phyloP scores from a whole-genome alignment of 2,888 invertebrate genomes.

The Thereva nobilitata region DNA sequence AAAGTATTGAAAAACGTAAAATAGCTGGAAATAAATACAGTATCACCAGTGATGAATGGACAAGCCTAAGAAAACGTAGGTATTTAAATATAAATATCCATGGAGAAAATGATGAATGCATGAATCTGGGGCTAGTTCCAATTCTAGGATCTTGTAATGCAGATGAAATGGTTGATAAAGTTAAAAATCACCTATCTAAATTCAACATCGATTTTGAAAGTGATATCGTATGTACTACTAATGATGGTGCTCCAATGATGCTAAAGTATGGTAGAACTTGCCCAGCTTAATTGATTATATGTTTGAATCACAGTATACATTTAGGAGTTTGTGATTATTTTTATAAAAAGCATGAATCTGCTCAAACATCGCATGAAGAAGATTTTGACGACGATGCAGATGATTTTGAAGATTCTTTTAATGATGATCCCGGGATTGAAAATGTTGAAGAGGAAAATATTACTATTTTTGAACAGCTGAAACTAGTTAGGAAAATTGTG shows the following conservation, averaged over 20 bases:
- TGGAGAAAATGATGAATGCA: constrained; percentile 16
- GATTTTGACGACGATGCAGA: constrained; percentile 12
- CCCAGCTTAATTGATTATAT: constrained; percentile 12
- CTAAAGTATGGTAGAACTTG: constrained; percentile 11
- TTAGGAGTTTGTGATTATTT: constrained; percentile 21
- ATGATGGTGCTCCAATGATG: constrained; percentile 19
- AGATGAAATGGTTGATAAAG: constrained; percentile 17
- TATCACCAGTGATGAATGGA: constrained; percentile 5
- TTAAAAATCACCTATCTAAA: constrained; percentile 22
- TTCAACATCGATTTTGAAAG: constrained; percentile 14
- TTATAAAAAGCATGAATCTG: constrained; percentile 20
- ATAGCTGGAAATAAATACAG: constrained; percentile 8
- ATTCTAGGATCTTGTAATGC: constrained; percentile 18
- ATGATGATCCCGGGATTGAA: constrained; percentile 8
- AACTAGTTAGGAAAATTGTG: constrained; percentile 14
- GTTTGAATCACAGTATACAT: constrained; percentile 13
- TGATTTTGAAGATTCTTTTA: constrained; percentile 15
- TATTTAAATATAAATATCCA: constrained; percentile 22
- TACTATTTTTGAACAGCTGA: constrained; percentile 14
- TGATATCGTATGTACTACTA: constrained; percentile 15
- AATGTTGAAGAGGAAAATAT: constrained; percentile 11
- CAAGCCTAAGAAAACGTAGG: constrained; percentile 9
- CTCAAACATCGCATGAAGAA: constrained; percentile 15
- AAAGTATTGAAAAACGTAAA: neutral
- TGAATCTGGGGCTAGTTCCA: constrained; percentile 22